Percentiles rank a stretch among this genome's conserved stretches.
Evolutionary conservation across 2,797 vertebrate species (phyloP).

Genomic region (Merluccius polli): DNA sequence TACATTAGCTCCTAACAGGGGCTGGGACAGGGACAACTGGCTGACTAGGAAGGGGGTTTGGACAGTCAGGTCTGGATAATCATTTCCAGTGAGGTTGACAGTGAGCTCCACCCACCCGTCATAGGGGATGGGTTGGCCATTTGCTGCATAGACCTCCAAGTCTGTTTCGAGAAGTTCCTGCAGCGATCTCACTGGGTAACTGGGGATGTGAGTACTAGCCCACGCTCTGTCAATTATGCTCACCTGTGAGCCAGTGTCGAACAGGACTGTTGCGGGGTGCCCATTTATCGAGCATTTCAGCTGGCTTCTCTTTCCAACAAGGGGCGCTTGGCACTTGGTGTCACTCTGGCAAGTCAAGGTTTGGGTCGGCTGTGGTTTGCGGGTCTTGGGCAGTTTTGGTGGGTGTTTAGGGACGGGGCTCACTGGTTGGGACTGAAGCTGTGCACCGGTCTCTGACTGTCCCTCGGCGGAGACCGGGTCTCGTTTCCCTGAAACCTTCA

Average conservation of each 20-base stretch:
- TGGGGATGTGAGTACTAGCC: background rate
- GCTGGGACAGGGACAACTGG: background rate
- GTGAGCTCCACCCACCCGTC: background rate
- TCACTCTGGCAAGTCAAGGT: too few relatives aligned
- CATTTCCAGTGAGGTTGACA: background rate
- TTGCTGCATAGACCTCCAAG: background rate
- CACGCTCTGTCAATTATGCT: slow-evolving; percentile 11
- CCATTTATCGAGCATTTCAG: background rate
- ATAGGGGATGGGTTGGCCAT: background rate
- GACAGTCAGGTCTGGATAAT: background rate
- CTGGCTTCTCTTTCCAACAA: background rate
- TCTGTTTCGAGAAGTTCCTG: background rate
- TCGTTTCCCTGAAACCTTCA: background rate
- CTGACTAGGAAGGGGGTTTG: background rate
- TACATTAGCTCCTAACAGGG: background rate
- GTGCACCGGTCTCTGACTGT: too few relatives aligned
- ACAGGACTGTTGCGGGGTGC: background rate
- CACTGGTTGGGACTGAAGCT: too few relatives aligned
- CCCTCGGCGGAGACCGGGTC: too few relatives aligned
- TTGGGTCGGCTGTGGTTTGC: too few relatives aligned
- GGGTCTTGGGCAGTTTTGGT: too few relatives aligned
- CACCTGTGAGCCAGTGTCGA: slow-evolving; percentile 15
- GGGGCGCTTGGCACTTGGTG: background rate
- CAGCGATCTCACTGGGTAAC: background rate
- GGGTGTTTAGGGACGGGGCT: too few relatives aligned